Base-by-base conservation (phyloP, 1,140 invertebrate genomes). In the Thaumetopoea pityocampa region DNA sequence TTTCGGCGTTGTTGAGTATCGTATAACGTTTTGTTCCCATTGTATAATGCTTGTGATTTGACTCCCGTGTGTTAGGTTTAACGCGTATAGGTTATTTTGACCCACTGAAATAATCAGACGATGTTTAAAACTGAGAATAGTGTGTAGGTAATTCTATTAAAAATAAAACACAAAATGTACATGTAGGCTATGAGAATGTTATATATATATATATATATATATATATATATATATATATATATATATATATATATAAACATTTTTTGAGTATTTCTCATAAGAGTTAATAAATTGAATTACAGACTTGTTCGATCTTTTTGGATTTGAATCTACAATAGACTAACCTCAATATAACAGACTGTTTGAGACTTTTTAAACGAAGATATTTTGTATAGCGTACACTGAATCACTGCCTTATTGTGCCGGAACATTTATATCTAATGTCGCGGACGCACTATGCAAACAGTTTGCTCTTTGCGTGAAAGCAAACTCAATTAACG, bases 311-410 rank as follows among this genome's bases (percentile, higher is more conserved):
- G 78, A 81, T 71, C 63, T 70, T 81, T 80, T 83, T 83, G 79
- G 79, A 83, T 83, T 83, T 83, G 79, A 83, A 81, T 83, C 77
- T 83, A 81, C 74, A 81, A 83, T 79, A 80, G 71, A 72, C 58
- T 68, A 83, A 83, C 73, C 79, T 83, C 73, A 83, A 70, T 58
- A 73, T 68, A 82, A 80, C 76, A 81, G 79, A 83, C 79, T 83
- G 79, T 60, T 69, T 62, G 72, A 74, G 76, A 78, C 55, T 78
- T 76, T 79, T 63, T 81, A 79, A 41, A 70, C 58, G 64, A 65
- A 79, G 63, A 81, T 81, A 80, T 83, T 81, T 81, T 83, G 72
- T 83, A 83, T 81, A 83, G 76, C 70, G 47, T 70, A 79, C 72
- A 83, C 77, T 79, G 67, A 73, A 81, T 77, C 79, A 83, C 79